These are phyloP conservation scores for Myathropa florea DNA, from an alignment of 2,888 invertebrate species.

Conservation along the genomic window DNA sequence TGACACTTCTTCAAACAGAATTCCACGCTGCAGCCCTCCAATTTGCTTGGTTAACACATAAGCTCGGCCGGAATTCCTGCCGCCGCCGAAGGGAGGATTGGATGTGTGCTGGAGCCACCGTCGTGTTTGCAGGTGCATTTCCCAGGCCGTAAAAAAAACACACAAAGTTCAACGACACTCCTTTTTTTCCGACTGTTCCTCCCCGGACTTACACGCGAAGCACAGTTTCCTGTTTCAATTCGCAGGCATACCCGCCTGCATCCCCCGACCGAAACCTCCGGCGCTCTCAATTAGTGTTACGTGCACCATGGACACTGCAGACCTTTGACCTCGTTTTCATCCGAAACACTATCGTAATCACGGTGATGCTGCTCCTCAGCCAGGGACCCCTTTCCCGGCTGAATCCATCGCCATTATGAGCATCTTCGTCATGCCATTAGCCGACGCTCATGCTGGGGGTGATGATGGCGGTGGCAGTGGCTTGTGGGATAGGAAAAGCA, in stretches of 20 bases:
- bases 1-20: background rate
- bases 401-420: conserved; percentile 34
- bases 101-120: background rate
- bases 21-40: background rate
- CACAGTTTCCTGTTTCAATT: background rate
- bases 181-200: background rate
- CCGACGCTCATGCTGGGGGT: background rate
- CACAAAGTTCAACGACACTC: background rate
- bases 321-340: conserved; percentile 50
- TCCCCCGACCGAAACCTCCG: no score
- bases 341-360: conserved; percentile 27
- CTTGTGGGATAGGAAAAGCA: background rate
- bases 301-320: conserved; percentile 34
- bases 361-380: background rate
- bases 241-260: background rate
- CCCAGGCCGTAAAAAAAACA: background rate
- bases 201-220: background rate
- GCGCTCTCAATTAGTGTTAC: background rate
- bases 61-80: background rate
- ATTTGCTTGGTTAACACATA: background rate
- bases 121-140: background rate
- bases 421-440: conserved; percentile 20
- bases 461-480: background rate
- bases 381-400: conserved; percentile 31
- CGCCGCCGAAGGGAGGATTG: background rate